Evolutionary conservation across 2,797 vertebrate species (phyloP).

Genomic region (Menidia menidia): DNA sequence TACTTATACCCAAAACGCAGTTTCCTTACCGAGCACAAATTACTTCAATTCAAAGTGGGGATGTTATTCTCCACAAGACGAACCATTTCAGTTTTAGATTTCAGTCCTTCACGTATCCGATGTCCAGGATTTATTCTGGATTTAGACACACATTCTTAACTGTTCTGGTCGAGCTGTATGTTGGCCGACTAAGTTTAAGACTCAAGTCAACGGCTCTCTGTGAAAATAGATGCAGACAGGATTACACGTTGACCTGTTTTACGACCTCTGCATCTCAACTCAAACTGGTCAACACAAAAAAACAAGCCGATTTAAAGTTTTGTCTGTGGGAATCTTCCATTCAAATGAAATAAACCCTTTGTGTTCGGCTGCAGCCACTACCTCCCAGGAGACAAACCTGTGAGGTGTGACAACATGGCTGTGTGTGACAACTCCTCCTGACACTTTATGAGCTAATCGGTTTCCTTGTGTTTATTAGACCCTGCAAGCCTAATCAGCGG

Average conservation of each 20-base stretch:
- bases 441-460: not conserved
- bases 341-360: not conserved
- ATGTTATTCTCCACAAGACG: slow-evolving; percentile 1
- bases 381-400: not conserved
- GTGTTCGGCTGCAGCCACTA: not conserved
- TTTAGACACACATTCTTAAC: not conserved
- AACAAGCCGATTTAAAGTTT: not conserved
- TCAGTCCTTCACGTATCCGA: not conserved
- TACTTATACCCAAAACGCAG: not conserved
- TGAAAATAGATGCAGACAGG: not conserved
- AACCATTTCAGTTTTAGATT: slow-evolving; percentile 14
- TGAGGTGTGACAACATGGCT: too few relatives aligned
- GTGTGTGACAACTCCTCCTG: not conserved
- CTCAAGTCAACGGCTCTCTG: too few relatives aligned
- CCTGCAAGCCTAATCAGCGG: not conserved
- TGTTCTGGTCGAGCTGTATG: too few relatives aligned
- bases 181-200: too few relatives aligned
- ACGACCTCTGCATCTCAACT: not conserved
- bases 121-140: slow-evolving; percentile 4
- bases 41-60: slow-evolving; percentile 5
- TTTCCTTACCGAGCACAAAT: slow-evolving; percentile 5
- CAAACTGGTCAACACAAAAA: not conserved
- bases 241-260: not conserved
- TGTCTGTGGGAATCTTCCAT: not conserved
- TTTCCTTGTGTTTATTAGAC: not conserved